Evolutionary conservation across 2,113 vertebrate species (phyloP), one percentile per base, ranked within the genome.

Genomic region (Cyprinus carpio): DNA sequence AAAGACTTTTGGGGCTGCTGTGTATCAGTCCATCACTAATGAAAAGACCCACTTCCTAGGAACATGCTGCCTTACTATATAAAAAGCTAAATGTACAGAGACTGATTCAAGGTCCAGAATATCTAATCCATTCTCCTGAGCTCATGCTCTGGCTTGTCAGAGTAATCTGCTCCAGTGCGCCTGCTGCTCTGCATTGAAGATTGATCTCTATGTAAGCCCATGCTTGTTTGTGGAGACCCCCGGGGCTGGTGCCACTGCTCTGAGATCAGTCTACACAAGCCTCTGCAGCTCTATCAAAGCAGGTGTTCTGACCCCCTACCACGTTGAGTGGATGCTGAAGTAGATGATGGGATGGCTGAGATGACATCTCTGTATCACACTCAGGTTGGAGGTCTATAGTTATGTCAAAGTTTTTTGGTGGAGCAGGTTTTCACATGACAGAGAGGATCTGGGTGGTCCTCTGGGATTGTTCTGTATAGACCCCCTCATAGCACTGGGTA

Each of bases 191-290:
- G 23, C 46, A 37, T 58, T 71, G 11, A 82, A 69, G 64, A 82
- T 34, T 71, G 81, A 82, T 82, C 81, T 82, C 27, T 82, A 65
- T 43, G 27, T 82, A 72, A 82, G 81, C 81, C 81, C 65, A 51
- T 71, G 65, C 65, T 82, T 82, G 81, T 82, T 82, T 82, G 58
- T 40, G 46, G 20, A 37, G n/a, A 49, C 62, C 83, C 75, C 74
- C 25, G 58, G 74, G 74, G 40, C 12, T 56, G 29, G n/a, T 56
- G 29, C 16, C 62, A 58, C 64, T 4, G 49, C 77, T 78, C 65
- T 80, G 76, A 72, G 83, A 84, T 84, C 74, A 78, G 74, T 84
- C 58, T 18, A 25, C 11, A 7, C 37, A 67, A 79, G 62, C 84
- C 49, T n/a, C 25, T 1, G 49, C 76, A 58, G 76, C 64, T 77